Conservation (phyloP, 2,888 invertebrate species). For the Saturnia pavonia region DNA sequence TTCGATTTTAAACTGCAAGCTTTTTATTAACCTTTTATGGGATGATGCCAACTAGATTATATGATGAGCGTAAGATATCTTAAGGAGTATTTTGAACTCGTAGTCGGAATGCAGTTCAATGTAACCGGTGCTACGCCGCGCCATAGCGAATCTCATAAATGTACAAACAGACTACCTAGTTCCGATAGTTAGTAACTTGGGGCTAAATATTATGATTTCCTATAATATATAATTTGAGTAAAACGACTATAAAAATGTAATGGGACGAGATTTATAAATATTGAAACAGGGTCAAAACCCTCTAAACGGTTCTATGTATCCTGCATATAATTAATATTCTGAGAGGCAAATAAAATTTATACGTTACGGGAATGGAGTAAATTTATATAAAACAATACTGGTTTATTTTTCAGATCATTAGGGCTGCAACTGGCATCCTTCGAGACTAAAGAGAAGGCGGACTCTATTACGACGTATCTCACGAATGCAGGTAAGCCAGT, state of each 20-base stretch:
- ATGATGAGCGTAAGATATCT: slow-evolving; percentile 39
- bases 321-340: slow-evolving; percentile 3
- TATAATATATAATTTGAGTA: slow-evolving; percentile 54
- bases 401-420: slow-evolving; percentile 82
- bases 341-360: slow-evolving; percentile 10
- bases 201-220: slow-evolving; percentile 63
- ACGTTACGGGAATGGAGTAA: background rate
- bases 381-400: background rate
- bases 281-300: background rate
- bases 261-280: background rate
- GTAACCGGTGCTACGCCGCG: slow-evolving; percentile 31
- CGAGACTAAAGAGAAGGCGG: slow-evolving; percentile 93
- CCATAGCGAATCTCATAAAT: slow-evolving; percentile 49
- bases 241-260: background rate
- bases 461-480: slow-evolving; percentile 91
- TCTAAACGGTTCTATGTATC: background rate
- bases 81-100: slow-evolving; percentile 64
- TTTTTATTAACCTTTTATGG: background rate
- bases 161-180: slow-evolving; percentile 12
- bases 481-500: slow-evolving; percentile 85
- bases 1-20: background rate
- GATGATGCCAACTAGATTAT: slow-evolving; percentile 23
- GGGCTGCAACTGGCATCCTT: slow-evolving; percentile 92
- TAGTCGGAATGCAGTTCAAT: slow-evolving; percentile 67
- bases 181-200: slow-evolving; percentile 49